phyloP scores from a whole-genome alignment of 2,113 vertebrate genomes.

The Oreocharis arfaki region DNA sequence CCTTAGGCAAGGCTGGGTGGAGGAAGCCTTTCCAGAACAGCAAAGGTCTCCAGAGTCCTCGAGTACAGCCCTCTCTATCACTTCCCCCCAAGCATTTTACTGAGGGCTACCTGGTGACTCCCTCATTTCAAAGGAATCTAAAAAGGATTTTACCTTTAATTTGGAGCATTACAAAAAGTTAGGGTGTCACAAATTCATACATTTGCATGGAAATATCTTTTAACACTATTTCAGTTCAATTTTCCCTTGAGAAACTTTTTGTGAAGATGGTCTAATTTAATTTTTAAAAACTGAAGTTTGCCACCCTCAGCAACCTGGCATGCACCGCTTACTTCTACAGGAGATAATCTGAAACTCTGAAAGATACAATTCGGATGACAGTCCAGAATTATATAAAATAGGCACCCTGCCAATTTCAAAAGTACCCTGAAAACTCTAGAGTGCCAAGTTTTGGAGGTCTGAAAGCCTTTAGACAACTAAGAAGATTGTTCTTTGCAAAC shows the following conservation, averaged over 20 bases:
- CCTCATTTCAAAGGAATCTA: background rate
- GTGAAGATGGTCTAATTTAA: background rate
- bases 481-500: background rate
- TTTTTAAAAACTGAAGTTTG: background rate
- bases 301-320: accelerated
- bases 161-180: background rate
- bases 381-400: background rate
- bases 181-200: background rate
- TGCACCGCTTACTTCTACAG: background rate
- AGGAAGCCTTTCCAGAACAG: background rate
- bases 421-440: background rate
- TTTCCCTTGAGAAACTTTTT: background rate
- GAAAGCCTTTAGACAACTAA: background rate
- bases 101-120: background rate
- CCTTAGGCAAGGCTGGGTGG: background rate
- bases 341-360: background rate
- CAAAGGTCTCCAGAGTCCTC: background rate
- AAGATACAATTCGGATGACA: background rate
- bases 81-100: background rate
- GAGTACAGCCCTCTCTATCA: background rate
- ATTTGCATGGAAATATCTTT: background rate
- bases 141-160: background rate
- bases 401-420: background rate
- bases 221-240: background rate
- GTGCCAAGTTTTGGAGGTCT: background rate